A percentile compares a stretch with the other conserved stretches of the same genome.
phyloP scores from a whole-genome alignment of 2,888 invertebrate species.

The Nomada lathburiana region DNA sequence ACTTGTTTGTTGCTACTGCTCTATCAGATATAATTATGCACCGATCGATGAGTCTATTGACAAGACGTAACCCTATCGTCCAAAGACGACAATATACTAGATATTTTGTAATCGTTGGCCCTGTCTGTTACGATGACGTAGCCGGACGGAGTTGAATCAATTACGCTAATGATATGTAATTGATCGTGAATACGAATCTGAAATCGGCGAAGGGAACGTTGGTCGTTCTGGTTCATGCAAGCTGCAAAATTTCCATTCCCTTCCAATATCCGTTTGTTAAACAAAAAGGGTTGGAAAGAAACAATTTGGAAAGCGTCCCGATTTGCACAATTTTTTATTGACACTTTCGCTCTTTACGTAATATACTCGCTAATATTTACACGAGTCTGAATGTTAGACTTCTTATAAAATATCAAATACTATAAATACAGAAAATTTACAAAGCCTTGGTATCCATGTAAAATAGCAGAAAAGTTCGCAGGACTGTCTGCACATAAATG shows the following conservation, averaged over 20 bases:
- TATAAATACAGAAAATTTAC: slow-evolving; percentile 55
- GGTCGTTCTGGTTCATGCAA: not conserved
- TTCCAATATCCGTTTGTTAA: not conserved
- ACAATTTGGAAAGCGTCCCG: not conserved
- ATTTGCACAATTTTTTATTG: slow-evolving; percentile 38
- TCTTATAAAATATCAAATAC: slow-evolving; percentile 56
- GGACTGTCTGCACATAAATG: not conserved
- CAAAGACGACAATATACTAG: not conserved
- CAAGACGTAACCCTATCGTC: not conserved
- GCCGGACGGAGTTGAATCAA: not conserved
- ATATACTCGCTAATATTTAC: slow-evolving; percentile 44
- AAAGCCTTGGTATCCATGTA: slow-evolving; percentile 1
- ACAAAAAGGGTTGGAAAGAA: no score
- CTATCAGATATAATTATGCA: slow-evolving; percentile 1
- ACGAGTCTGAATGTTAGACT: not conserved
- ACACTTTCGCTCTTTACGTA: slow-evolving; percentile 12
- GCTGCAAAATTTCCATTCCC: not conserved
- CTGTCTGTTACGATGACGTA: not conserved
- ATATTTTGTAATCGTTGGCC: not conserved
- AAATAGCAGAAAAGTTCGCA: not conserved
- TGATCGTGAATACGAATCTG: not conserved
- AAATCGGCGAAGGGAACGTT: not conserved
- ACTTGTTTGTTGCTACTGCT: slow-evolving; percentile 26
- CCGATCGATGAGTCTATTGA: not conserved
- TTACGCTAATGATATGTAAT: not conserved